These are phyloP conservation scores for Helostoma temminkii DNA, from an alignment of 2,797 vertebrate genomes.

Conservation along the genomic window DNA sequence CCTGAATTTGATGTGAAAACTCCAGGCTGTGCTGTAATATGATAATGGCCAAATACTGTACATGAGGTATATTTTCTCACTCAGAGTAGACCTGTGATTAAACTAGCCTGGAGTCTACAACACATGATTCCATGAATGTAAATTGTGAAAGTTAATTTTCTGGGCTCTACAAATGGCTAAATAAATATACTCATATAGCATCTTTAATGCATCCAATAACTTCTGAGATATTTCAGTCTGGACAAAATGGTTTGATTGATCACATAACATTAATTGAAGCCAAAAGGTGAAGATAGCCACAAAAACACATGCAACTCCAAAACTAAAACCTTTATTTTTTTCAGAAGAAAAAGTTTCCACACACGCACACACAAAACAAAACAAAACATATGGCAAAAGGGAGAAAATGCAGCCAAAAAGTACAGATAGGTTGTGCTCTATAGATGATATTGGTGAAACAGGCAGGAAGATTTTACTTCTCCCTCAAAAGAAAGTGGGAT, in stretches of 20 bases:
- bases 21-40: background rate
- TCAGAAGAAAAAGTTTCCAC: background rate
- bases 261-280: background rate
- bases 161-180: too few relatives aligned
- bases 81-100: too few relatives aligned
- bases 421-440: background rate
- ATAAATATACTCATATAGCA: too few relatives aligned
- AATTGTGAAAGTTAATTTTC: too few relatives aligned
- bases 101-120: too few relatives aligned
- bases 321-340: too few relatives aligned
- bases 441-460: constrained; percentile 33
- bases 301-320: background rate
- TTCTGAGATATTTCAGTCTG: too few relatives aligned
- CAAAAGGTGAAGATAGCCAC: background rate
- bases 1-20: background rate
- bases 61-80: background rate
- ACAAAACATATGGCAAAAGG: constrained; percentile 4
- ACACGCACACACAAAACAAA: too few relatives aligned
- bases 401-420: background rate
- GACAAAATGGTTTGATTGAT: too few relatives aligned
- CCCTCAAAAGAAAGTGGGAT: constrained; percentile 35
- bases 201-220: too few relatives aligned
- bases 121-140: too few relatives aligned
- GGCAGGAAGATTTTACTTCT: constrained; percentile 40
- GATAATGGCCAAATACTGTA: background rate